Conservation (phyloP, 1,140 invertebrate species). For the Lucilia sericata region DNA sequence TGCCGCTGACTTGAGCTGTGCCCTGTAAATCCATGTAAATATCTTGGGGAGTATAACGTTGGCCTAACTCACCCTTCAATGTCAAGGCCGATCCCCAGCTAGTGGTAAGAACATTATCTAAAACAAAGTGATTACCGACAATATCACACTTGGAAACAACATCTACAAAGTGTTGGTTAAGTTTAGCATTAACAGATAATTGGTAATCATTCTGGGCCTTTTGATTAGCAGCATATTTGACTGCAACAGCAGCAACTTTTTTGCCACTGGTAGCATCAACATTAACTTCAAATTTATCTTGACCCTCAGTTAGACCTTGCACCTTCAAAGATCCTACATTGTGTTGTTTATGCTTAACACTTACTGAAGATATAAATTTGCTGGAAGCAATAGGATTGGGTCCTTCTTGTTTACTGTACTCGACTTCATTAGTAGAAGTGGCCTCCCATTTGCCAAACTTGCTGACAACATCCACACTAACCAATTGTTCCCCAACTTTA, state of each 20-base stretch:
- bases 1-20: constrained; percentile 51
- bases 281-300: constrained; percentile 53
- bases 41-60: constrained; percentile 56
- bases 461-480: constrained; percentile 49
- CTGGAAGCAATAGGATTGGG: constrained; percentile 49
- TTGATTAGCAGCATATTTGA: constrained; percentile 58
- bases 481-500: constrained; percentile 46
- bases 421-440: constrained; percentile 44
- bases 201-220: constrained; percentile 62
- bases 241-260: constrained; percentile 47
- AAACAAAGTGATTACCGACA: constrained; percentile 53
- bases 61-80: constrained; percentile 58
- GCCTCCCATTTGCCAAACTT: constrained; percentile 53
- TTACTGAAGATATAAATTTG: constrained; percentile 50
- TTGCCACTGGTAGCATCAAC: constrained; percentile 52
- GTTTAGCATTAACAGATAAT: constrained; percentile 54
- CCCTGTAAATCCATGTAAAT: constrained; percentile 58
- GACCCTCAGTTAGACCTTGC: constrained; percentile 46
- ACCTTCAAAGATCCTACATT: constrained; percentile 49
- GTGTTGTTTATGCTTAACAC: constrained; percentile 53
- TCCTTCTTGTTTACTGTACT: constrained; percentile 49
- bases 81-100: constrained; percentile 59
- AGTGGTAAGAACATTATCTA: constrained; percentile 57
- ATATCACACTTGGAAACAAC: constrained; percentile 54
- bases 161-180: constrained; percentile 59